Conservation (phyloP, 2,888 invertebrate genomes). For the Emmelina monodactyla region DNA sequence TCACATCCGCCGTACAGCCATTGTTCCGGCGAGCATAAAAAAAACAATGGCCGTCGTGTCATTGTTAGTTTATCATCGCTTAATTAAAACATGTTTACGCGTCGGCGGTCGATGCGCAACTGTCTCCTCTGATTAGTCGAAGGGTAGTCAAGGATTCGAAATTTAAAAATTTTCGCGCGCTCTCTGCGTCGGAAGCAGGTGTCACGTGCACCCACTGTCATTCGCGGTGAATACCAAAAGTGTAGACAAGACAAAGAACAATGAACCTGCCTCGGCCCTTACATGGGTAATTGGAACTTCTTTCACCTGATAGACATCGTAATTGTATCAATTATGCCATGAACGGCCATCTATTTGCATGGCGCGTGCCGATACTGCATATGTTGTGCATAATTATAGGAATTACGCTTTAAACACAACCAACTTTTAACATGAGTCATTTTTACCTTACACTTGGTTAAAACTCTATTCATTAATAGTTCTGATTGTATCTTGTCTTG, state of each 20-base stretch:
- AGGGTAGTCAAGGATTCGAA: too few species aligned
- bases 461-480: too few species aligned
- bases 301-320: not conserved
- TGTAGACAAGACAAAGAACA: slow-evolving; percentile 25
- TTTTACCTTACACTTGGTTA: too few species aligned
- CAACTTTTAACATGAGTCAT: too few species aligned
- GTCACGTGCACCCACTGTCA: slow-evolving; percentile 41
- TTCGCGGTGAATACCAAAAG: slow-evolving; percentile 41
- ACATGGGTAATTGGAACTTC: not conserved
- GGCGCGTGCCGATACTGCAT: not conserved
- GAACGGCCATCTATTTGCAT: not conserved
- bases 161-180: slow-evolving; percentile 25
- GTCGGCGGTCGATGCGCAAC: too few species aligned
- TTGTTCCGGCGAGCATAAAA: slow-evolving; percentile 23
- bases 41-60: not conserved
- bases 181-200: slow-evolving; percentile 42
- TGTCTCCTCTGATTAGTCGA: too few species aligned
- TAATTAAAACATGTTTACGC: too few species aligned
- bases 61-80: too few species aligned
- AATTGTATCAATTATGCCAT: too few species aligned
- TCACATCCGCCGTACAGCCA: slow-evolving; percentile 20
- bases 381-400: too few species aligned
- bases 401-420: too few species aligned
- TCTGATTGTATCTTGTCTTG: too few species aligned
- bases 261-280: slow-evolving; percentile 31